These are phyloP conservation scores for Hapalemur alaotrensis DNA, from an alignment of 2,797 vertebrate genomes.

Conservation along the genomic window DNA sequence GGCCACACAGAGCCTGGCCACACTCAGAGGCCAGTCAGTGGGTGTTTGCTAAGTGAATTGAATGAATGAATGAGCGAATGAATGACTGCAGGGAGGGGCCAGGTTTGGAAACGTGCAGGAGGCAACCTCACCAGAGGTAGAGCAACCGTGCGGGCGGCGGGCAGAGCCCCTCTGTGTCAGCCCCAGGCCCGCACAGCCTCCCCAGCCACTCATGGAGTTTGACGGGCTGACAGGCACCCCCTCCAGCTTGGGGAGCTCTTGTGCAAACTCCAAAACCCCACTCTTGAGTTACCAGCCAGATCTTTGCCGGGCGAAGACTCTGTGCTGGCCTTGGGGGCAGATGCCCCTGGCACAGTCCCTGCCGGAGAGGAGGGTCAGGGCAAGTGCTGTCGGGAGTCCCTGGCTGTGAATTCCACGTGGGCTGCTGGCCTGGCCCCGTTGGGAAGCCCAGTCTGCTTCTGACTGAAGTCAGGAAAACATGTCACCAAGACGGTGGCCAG, in stretches of 20 bases:
- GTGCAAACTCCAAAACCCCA: background rate
- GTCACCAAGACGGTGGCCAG: background rate
- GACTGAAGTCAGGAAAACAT: no score
- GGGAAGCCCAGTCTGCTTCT: background rate
- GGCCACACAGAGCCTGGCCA: background rate
- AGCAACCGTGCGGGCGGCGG: no score
- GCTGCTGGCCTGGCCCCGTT: background rate
- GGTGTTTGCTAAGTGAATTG: background rate
- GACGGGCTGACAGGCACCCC: background rate
- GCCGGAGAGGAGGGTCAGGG: no score
- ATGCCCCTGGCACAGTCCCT: background rate
- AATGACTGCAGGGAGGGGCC: background rate
- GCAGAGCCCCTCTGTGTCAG: background rate
- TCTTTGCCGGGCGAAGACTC: background rate
- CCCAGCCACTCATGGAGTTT: background rate
- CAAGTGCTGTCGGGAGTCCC: background rate
- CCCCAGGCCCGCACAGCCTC: no score
- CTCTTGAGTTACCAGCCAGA: background rate
- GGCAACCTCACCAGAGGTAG: background rate
- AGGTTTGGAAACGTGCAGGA: background rate
- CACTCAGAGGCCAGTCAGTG: background rate
- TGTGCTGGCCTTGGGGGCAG: background rate
- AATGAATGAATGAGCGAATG: background rate
- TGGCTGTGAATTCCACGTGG: background rate
- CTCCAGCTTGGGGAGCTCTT: background rate